Base-by-base conservation (phyloP, 2,888 invertebrate genomes). In the Nemoura dubitans region DNA sequence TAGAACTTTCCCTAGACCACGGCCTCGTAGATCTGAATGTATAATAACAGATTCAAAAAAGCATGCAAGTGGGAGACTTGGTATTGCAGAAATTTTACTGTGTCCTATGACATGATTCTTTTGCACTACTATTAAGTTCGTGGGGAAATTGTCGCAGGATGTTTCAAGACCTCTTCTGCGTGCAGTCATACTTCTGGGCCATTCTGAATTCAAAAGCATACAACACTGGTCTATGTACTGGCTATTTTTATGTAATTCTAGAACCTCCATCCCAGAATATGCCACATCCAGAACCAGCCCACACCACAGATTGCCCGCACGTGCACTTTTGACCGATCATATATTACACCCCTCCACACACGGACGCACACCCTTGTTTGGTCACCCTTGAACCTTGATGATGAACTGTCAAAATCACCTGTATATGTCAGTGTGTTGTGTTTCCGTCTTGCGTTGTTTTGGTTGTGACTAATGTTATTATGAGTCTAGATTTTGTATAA, bases 141-240 rank as follows among this genome's bases (percentile, higher is more conserved):
- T 86, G 42, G 88, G 88, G 43, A 88, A 86, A 59, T 26, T 76
- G 30, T 87, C 87, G 86, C 87, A 84, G 14, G 87, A 87, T 78
- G 78, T 78, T 59, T 81, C 14, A 26, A 87, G 78, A 5, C 83
- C 59, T 84, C 87, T 83, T 78, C 87, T 93, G 93, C 97, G 93
- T 87, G 96, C 96, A 76, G 95, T 95, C 91, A 95, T 94, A 90
- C 97, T 96, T 89, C 97, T 93, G 88, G 96, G 96, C 97, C 97
- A 97, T 93, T 97, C 96, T n/a, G 95, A 94, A 91, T 97, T 97
- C 89, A 97, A 94, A 87, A 97, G 92, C 89, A 94, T 93, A 90
- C 96, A 96, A 90, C 96, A 96, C 90, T 94, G 93, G 90, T 93
- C 93, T 89, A 95, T 93, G 90, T 95, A 94, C 91, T 97, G 94